phyloP scores from a whole-genome alignment of 35 echinoderm and acorn worm genomes.

The Ophioderma brevispina region DNA sequence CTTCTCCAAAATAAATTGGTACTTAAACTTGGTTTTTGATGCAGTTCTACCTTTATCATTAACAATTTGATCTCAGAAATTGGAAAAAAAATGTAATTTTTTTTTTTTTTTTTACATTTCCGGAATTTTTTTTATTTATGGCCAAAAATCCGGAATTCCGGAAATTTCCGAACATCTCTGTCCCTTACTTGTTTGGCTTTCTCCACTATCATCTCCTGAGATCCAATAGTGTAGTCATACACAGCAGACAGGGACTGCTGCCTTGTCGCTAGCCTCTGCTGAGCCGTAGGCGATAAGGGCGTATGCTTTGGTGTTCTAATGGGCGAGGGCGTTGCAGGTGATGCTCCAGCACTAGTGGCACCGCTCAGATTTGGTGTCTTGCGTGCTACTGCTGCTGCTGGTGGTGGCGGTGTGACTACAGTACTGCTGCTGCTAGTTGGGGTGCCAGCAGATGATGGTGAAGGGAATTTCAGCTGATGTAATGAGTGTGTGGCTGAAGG shows the following conservation, averaged over 20 bases:
- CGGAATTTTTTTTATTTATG: too few species aligned
- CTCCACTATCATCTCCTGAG: slow-evolving; percentile 99
- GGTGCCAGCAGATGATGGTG: background rate
- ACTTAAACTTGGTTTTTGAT: too few species aligned
- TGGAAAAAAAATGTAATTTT: too few species aligned
- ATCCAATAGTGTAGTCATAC: slow-evolving; percentile 94
- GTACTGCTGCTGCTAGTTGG: background rate
- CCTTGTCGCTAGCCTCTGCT: slow-evolving; percentile 63
- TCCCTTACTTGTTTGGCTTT: slow-evolving; percentile 92
- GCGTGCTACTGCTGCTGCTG: background rate
- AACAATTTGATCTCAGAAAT: too few species aligned
- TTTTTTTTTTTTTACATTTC: too few species aligned
- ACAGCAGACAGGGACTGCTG: slow-evolving; percentile 83
- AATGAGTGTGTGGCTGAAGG: slow-evolving; percentile 9
- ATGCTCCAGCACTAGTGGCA: background rate
- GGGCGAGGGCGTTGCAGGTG: background rate
- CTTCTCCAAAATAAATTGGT: too few species aligned
- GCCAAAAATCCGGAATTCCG: too few species aligned
- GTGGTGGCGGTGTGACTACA: background rate
- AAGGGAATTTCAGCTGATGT: slow-evolving; percentile 23
- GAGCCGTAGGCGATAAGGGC: slow-evolving; percentile 40
- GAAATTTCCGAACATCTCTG: too few species aligned
- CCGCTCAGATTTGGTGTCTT: background rate
- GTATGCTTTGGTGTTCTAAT: slow-evolving; percentile 38
- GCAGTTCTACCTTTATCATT: too few species aligned